These are phyloP conservation scores for Philopotamus ludificatus DNA, from an alignment of 1,140 invertebrate species.

Conservation along the genomic window DNA sequence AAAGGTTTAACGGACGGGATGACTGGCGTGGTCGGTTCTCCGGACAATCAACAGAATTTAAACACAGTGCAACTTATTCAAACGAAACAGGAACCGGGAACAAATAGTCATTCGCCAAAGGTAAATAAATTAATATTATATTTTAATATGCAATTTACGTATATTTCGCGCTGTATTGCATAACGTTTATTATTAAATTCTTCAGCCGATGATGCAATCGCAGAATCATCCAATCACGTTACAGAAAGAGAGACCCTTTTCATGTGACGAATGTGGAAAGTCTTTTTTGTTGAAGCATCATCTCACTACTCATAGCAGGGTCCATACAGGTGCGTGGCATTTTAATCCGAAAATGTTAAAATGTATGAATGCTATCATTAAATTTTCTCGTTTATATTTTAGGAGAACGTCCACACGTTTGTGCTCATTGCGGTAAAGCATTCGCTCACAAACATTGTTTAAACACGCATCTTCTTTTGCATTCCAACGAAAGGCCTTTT, in stretches of 20 bases:
- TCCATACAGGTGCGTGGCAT: conserved; percentile 66
- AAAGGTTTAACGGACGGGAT: conserved; percentile 44
- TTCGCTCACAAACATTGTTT: conserved; percentile 83
- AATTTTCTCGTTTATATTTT: conserved; percentile 36
- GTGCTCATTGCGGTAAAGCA: conserved; percentile 80
- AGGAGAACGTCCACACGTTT: conserved; percentile 78
- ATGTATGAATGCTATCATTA: not conserved
- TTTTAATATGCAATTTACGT: conserved; percentile 11
- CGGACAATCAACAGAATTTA: conserved; percentile 47
- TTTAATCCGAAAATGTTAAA: no score
- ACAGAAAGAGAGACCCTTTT: conserved; percentile 73
- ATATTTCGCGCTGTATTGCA: not conserved
- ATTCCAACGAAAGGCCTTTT: conserved; percentile 78
- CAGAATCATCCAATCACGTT: conserved; percentile 4
- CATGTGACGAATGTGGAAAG: conserved; percentile 79
- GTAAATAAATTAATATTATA: conserved; percentile 43
- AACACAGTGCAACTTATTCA: conserved; percentile 56
- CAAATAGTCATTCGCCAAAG: conserved; percentile 59
- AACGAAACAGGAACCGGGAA: conserved; percentile 60
- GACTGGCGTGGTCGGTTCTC: conserved; percentile 46
- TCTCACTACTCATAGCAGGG: conserved; percentile 74
- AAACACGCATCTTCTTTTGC: conserved; percentile 76
- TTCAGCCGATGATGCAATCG: conserved; percentile 48
- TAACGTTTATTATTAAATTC: not conserved
- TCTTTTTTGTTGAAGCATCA: conserved; percentile 81